These are phyloP conservation scores for Limnephilus marmoratus DNA, from an alignment of 2,888 invertebrate species.

Conservation along the genomic window DNA sequence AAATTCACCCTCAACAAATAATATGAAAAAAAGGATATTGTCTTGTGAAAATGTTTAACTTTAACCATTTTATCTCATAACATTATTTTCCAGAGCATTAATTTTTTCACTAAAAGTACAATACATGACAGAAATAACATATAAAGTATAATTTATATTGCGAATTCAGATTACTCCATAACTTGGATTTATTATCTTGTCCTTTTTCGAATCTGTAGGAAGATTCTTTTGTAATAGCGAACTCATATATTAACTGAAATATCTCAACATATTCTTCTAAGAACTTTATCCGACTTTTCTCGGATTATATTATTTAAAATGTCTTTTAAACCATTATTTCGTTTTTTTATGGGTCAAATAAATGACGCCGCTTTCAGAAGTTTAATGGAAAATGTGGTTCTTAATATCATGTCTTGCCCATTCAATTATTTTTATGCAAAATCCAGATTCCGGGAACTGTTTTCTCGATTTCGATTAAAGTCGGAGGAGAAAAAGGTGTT, in stretches of 20 bases:
- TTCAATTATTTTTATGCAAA: neutral
- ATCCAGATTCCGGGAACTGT: neutral
- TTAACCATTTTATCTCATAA: slow-evolving; percentile 24
- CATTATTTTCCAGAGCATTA: slow-evolving; percentile 42
- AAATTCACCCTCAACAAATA: neutral
- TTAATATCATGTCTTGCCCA: neutral
- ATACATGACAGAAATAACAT: slow-evolving; percentile 47
- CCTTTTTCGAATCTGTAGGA: slow-evolving; percentile 31
- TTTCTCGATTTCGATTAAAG: neutral
- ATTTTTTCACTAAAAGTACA: slow-evolving; percentile 46
- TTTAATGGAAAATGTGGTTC: neutral
- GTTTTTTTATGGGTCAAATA: neutral
- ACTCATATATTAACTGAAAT: slow-evolving; percentile 39
- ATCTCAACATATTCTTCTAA: slow-evolving; percentile 38
- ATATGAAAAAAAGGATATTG: neutral
- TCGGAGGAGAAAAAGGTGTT: neutral
- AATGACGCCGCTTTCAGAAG: neutral
- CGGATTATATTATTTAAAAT: neutral
- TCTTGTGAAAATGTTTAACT: slow-evolving; percentile 21
- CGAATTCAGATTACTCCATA: slow-evolving; percentile 45
- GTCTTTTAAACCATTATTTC: neutral
- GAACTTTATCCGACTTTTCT: slow-evolving; percentile 27
- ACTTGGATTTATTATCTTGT: slow-evolving; percentile 41
- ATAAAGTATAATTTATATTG: slow-evolving; percentile 45
- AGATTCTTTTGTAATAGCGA: slow-evolving; percentile 44